Conservation (phyloP, 2,888 invertebrate species). For the Pollenia labialis region DNA sequence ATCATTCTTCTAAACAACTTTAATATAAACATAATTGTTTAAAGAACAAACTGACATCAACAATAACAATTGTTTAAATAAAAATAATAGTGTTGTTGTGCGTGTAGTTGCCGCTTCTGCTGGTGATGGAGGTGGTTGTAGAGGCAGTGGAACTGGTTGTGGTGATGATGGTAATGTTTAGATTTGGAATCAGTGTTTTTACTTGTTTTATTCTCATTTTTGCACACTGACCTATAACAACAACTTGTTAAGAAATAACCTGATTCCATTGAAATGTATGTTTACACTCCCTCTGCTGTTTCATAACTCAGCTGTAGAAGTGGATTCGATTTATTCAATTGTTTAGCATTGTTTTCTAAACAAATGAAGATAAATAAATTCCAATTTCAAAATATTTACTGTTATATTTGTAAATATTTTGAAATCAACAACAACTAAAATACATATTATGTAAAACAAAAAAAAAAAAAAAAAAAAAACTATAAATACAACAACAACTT, state of each 20-base stretch:
- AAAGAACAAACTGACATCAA: conserved; percentile 68
- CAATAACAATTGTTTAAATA: conserved; percentile 64
- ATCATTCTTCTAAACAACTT: conserved; percentile 64
- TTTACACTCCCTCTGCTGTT: conserved; percentile 41
- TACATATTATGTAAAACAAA: background rate
- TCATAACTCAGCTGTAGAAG: background rate
- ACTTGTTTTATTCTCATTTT: conserved; percentile 69
- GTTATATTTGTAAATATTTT: too few relatives aligned
- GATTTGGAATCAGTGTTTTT: conserved; percentile 57
- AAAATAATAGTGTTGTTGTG: conserved; percentile 28
- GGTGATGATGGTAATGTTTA: conserved; percentile 55
- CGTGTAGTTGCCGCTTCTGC: conserved; percentile 12
- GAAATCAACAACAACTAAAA: conserved; percentile 37
- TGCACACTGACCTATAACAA: conserved; percentile 83
- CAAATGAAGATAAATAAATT: conserved; percentile 57
- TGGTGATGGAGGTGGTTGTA: background rate
- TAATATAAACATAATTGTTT: conserved; percentile 64
- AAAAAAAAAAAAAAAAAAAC: background rate
- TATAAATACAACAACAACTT: conserved; percentile 9
- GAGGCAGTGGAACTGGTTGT: conserved; percentile 26
- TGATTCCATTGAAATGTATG: conserved; percentile 50
- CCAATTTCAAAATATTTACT: conserved; percentile 71
- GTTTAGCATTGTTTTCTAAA: conserved; percentile 72
- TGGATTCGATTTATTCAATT: conserved; percentile 39
- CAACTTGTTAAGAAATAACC: conserved; percentile 70